These are phyloP conservation scores for Oreochromis aureus DNA, from an alignment of 2,113 vertebrate species.

Conservation along the genomic window DNA sequence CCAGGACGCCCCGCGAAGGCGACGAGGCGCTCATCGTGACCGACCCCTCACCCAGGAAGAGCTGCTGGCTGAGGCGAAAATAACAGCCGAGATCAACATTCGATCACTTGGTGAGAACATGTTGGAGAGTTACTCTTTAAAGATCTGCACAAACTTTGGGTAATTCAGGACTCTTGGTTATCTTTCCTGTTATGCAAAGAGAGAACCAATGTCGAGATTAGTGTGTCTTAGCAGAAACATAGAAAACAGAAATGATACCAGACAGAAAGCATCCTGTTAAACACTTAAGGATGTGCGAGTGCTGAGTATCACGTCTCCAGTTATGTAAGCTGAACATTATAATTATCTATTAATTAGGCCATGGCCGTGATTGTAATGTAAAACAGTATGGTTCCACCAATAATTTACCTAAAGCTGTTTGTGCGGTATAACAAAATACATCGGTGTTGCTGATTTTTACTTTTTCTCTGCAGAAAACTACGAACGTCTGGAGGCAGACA, in stretches of 20 bases:
- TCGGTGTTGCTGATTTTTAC: not conserved
- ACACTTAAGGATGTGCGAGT: not conserved
- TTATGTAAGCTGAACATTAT: not conserved
- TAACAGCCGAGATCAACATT: conserved; percentile 91
- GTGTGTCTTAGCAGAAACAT: not conserved
- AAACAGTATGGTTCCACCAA: not conserved
- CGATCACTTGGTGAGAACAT: conserved; percentile 81
- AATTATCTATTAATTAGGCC: not conserved
- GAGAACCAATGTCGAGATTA: not conserved
- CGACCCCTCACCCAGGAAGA: conserved; percentile 89
- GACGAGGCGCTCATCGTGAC: conserved; percentile 83
- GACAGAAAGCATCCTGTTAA: not conserved
- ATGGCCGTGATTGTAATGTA: not conserved
- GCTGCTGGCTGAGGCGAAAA: conserved; percentile 89
- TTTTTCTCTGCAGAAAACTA: conserved; percentile 83
- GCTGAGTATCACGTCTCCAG: not conserved
- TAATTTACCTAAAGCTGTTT: not conserved
- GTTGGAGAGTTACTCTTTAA: not conserved
- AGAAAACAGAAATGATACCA: not conserved
- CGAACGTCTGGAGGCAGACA: conserved; percentile 91
- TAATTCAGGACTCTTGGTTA: not conserved
- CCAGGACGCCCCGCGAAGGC: conserved; percentile 86
- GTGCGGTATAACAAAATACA: not conserved
- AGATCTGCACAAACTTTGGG: not conserved
- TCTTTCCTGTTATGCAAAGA: not conserved